These are phyloP conservation scores for Zalophus californianus DNA, from an alignment of 2,797 vertebrate genomes.

Conservation along the genomic window DNA sequence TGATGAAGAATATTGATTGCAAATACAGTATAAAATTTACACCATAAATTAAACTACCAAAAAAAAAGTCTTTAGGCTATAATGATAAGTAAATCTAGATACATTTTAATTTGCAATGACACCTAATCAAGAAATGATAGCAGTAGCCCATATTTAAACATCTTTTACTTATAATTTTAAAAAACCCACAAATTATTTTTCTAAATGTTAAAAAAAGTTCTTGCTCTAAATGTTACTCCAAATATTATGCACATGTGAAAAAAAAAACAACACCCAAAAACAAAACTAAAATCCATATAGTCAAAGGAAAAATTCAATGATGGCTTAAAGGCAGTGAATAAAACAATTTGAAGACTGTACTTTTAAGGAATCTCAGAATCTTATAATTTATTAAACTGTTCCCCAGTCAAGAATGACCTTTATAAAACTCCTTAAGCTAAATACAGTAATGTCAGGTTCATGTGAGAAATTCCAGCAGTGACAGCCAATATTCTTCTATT, in stretches of 20 bases:
- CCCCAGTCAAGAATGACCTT: slow-evolving; percentile 51
- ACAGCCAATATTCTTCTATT: background rate
- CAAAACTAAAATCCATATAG: background rate
- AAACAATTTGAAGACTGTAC: background rate
- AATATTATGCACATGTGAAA: slow-evolving; percentile 32
- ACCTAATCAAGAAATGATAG: slow-evolving; percentile 37
- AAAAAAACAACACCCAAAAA: background rate
- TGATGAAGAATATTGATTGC: slow-evolving; percentile 63
- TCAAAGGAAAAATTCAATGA: background rate
- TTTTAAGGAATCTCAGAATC: background rate
- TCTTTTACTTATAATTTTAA: slow-evolving; percentile 25
- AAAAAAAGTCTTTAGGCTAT: slow-evolving; percentile 9
- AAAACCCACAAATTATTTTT: background rate
- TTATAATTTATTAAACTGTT: slow-evolving; percentile 63
- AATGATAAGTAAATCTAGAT: background rate
- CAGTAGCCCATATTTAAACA: background rate
- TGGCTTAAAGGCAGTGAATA: background rate
- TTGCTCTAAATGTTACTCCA: background rate
- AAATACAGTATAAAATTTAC: slow-evolving; percentile 53
- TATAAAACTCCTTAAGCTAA: slow-evolving; percentile 28
- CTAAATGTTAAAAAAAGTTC: background rate
- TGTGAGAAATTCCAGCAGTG: slow-evolving; percentile 24
- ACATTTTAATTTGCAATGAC: slow-evolving; percentile 61
- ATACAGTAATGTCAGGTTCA: background rate
- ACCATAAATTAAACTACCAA: slow-evolving; percentile 34